Evolutionary conservation across 2,797 vertebrate species (phyloP), one percentile per base, ranked within the genome.

Genomic region (Remorina albescens): DNA sequence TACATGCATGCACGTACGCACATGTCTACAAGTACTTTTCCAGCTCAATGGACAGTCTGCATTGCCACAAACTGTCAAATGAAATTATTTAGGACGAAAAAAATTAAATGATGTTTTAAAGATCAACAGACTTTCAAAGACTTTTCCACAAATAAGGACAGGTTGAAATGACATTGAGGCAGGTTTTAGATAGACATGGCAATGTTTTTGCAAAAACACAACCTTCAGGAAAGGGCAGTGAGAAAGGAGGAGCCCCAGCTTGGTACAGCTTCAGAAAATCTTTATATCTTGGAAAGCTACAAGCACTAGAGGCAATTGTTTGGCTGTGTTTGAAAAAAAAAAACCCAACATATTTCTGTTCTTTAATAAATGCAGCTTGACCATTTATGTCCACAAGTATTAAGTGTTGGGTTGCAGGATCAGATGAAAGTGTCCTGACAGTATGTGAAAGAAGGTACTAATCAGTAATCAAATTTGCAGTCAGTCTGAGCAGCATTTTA

Each of bases 41-140:
- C 66, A 62, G 39, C 42, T 75, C 49, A 39, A 39, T 44, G 53
- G 53, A 58, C 42, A 67, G 32, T 59, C 50, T 70, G 57, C 65
- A 71, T 49, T 65, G 44, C 16, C 49, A 71, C 47, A 72, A 28
- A 74, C 16, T 42, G 44, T 80, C 36, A 75, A 74, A 66, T 64
- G 9, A 84, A 88, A 76, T 68, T 37, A 78, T 80, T 74, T 71
- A 25, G 16, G 39, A n/a, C n/a, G n/a, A n/a, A 26, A 47, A 71
- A 76, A 41, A 74, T 51, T 8, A 62, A 77, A 84, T 83, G 18
- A 64, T 63, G 58, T 84, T 80, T 84, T 34, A 71, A 63, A 71
- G 82, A 64, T 91, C 83, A 89, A 42, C 57, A 82, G 82, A 72
- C 81, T 71, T 72, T 75, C 44, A 75, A 76, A 81, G 32, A 69